These are phyloP conservation scores for Hanleya hanleyi DNA, from an alignment of 2,888 invertebrate species.

Conservation along the genomic window DNA sequence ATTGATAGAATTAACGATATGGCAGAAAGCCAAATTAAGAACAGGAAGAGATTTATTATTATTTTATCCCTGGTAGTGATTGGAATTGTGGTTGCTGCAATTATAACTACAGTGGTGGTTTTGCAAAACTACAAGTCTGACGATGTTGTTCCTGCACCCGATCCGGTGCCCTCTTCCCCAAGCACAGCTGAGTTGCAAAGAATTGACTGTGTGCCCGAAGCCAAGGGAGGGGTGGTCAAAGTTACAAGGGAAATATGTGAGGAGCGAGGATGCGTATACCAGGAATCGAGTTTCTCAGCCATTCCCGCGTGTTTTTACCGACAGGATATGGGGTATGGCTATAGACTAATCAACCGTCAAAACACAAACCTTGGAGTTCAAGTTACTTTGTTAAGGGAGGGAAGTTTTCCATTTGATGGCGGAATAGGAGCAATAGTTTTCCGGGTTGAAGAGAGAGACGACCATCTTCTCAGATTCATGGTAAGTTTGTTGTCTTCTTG, in stretches of 20 bases:
- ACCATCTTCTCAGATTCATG: constrained; percentile 1
- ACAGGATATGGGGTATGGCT: constrained; percentile 41
- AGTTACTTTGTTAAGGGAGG: not conserved
- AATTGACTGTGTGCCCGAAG: constrained; percentile 57
- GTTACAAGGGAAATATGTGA: constrained; percentile 44
- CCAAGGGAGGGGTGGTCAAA: constrained; percentile 41
- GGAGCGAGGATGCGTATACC: constrained; percentile 45
- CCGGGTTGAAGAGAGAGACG: not conserved
- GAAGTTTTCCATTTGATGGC: constrained; percentile 1
- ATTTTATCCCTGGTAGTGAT: no score
- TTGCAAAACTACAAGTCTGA: no score
- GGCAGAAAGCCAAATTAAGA: no score
- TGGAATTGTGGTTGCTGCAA: no score
- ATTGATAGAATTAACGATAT: no score
- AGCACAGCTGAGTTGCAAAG: constrained; percentile 11
- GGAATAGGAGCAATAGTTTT: not conserved
- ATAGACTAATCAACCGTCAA: not conserved
- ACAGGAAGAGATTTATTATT: no score
- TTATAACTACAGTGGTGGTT: no score
- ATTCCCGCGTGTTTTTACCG: constrained; percentile 46
- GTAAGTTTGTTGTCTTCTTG: no score
- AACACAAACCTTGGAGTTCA: not conserved
- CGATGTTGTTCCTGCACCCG: no score
- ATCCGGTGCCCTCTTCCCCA: no score
- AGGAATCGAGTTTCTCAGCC: constrained; percentile 25